Evolutionary conservation across 2,888 invertebrate genomes (phyloP).

Genomic region (Lasioglossum zephyrum): DNA sequence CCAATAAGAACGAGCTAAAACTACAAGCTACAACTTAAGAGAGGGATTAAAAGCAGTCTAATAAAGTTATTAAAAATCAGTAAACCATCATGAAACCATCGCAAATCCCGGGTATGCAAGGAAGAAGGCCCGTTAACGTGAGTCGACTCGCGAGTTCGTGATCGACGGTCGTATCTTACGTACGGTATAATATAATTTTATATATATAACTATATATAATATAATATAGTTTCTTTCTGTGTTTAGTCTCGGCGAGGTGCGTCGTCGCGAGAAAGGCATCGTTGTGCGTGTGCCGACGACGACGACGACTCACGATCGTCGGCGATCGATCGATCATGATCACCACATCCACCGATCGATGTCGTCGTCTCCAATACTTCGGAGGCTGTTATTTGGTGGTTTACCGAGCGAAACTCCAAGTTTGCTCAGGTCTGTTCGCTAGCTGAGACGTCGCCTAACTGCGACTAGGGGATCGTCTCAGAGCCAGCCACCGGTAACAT

Average conservation of each 20-base stretch:
- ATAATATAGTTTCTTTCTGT: constrained; percentile 36
- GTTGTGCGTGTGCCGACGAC: constrained; percentile 78
- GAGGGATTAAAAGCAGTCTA: not conserved
- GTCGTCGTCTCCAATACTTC: constrained; percentile 47
- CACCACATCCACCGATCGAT: constrained; percentile 9
- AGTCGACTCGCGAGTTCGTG: constrained; percentile 47
- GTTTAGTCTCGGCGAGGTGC: constrained; percentile 50
- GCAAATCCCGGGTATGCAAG: constrained; percentile 10
- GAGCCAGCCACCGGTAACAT: constrained; percentile 90
- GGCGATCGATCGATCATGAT: constrained; percentile 5
- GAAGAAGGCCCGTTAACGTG: constrained; percentile 18
- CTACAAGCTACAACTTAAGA: not conserved
- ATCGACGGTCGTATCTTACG: not conserved
- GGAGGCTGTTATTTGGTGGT: not conserved
- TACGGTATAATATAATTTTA: constrained; percentile 4
- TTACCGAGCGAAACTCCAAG: not conserved
- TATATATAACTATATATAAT: constrained; percentile 31
- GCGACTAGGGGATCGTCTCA: constrained; percentile 76
- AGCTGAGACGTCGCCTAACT: constrained; percentile 8
- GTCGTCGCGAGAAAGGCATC: constrained; percentile 77
- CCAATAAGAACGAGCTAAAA: not conserved
- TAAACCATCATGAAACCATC: not conserved
- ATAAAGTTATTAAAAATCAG: not conserved
- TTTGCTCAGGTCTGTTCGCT: not conserved
- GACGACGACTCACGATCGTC: constrained; percentile 52